These are phyloP conservation scores for Nycticebus coucang DNA, from an alignment of 2,113 vertebrate genomes.

Conservation along the genomic window DNA sequence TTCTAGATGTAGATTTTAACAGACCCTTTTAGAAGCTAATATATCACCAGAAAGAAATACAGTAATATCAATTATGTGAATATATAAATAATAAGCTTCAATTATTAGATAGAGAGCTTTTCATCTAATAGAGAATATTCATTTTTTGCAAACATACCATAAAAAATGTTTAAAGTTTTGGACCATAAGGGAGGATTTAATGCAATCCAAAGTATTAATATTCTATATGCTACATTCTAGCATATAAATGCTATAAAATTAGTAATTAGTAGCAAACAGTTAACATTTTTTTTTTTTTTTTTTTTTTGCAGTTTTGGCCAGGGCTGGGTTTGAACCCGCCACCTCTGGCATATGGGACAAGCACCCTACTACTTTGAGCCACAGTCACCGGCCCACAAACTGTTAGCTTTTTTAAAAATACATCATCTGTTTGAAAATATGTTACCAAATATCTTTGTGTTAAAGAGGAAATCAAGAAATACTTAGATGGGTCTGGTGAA, in stretches of 20 bases:
- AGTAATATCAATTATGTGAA: background rate
- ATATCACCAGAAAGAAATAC: background rate
- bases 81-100: background rate
- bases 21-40: background rate
- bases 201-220: background rate
- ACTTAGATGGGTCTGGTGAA: background rate
- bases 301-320: too few relatives aligned
- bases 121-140: background rate
- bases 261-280: background rate
- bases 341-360: too few relatives aligned
- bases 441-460: background rate
- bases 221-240: background rate
- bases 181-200: background rate
- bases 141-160: background rate
- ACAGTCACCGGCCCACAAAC: too few relatives aligned
- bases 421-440: background rate
- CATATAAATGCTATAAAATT: background rate
- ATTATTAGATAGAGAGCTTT: background rate
- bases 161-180: background rate
- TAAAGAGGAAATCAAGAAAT: constrained; percentile 17
- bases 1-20: background rate
- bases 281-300: background rate
- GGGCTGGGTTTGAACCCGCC: too few relatives aligned
- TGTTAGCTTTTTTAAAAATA: background rate
- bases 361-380: too few relatives aligned